Evolutionary conservation across 2,888 invertebrate genomes (phyloP), one percentile per base, ranked within the genome.

Genomic region (Chrysolina americana): DNA sequence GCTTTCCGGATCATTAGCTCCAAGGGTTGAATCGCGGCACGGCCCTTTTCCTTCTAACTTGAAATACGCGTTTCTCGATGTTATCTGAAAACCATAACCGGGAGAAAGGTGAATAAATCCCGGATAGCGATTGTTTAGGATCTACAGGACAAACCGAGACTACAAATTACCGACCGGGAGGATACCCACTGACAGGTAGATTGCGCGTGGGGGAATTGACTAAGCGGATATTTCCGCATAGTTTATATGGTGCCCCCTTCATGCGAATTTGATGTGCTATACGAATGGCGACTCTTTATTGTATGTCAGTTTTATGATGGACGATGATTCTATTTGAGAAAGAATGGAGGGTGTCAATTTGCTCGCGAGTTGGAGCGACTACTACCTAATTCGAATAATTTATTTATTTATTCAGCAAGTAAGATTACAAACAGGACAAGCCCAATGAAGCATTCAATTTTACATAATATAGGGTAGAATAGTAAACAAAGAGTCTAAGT

Each of bases 1-100:
- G 28, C 71, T 73, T 77, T 77, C 75, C 71, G 70, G 71, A 64
- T 77, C 77, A 77, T 77, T 77, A 77, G 74, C 70, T 56, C 28
- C 50, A 71, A 69, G 59, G 75, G 68, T 71, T 50, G 41, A 48
- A 28, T 41, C 68, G 44, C 44, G 44, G 17, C 41, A 63, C 65
- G 66, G 15, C 41, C 69, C 68, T 53, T 53, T 53, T 53, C 53
- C 53, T 53, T 53, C 53, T 53, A 41, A 48, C 53, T 68, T 71
- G 69, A 73, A 77, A 56, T 73, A 77, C 68, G 66, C 68, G 65
- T 65, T 72, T 44, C 65, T 70, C 69, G 70, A 77, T 73, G 73
- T 44, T 77, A 77, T 75, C 77, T 75, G 73, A 66, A 74, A 74
- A 70, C 74, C 70, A 73, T 74, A 74, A 72, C 72, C 72, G 72